Conservation (phyloP, 1,140 invertebrate species). For the Formica selysi region DNA sequence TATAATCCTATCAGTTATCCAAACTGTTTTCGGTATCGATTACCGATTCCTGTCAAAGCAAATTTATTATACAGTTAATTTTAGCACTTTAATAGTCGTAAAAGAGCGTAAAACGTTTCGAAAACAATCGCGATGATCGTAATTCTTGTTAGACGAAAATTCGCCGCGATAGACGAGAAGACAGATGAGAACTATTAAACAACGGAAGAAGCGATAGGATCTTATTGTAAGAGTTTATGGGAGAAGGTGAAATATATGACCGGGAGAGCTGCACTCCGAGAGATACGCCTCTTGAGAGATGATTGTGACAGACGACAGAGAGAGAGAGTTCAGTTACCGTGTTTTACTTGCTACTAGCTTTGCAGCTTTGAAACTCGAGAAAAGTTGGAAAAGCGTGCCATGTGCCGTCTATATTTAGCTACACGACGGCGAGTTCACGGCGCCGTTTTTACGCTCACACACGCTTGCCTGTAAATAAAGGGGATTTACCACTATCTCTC, state of each 20-base stretch:
- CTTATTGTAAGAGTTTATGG: neutral
- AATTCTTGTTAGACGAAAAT: neutral
- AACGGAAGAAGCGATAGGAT: neutral
- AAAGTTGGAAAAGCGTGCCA: slow-evolving; percentile 54
- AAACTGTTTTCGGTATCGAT: slow-evolving; percentile 12
- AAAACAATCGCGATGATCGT: neutral
- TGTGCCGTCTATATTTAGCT: slow-evolving; percentile 38
- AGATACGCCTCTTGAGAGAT: slow-evolving; percentile 43
- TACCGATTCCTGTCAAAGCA: neutral
- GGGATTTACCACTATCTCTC: slow-evolving; percentile 24
- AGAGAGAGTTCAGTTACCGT: slow-evolving; percentile 40
- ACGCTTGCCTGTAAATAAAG: slow-evolving; percentile 38
- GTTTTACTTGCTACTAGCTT: slow-evolving; percentile 49
- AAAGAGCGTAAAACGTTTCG: neutral
- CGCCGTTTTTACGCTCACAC: slow-evolving; percentile 39
- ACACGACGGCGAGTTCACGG: slow-evolving; percentile 22
- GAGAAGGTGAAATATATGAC: slow-evolving; percentile 11
- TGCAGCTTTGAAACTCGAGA: slow-evolving; percentile 46
- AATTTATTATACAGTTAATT: slow-evolving; percentile 5
- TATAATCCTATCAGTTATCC: slow-evolving; percentile 4
- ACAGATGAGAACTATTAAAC: neutral
- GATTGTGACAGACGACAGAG: slow-evolving; percentile 37
- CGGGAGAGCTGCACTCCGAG: neutral
- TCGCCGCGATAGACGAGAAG: neutral
- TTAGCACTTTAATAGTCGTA: neutral